Percentiles rank a stretch among this genome's conserved stretches.
These are phyloP conservation scores for Sminthurinus aureus DNA, from an alignment of 2,888 invertebrate species.

Conservation along the genomic window DNA sequence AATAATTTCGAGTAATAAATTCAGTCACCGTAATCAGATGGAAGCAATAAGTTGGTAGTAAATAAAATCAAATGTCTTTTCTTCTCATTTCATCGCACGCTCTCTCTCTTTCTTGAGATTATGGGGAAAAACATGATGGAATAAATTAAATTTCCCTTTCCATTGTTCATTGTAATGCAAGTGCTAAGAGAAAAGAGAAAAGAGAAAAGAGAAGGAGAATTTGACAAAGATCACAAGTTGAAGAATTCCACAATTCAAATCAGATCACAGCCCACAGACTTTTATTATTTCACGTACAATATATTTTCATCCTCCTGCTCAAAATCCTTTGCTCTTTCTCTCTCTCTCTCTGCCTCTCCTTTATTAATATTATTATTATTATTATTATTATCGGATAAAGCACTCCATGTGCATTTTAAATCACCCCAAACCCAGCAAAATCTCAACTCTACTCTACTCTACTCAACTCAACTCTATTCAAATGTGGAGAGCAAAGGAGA, in stretches of 20 bases:
- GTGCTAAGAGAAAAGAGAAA: background rate
- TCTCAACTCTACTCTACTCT: too few relatives aligned
- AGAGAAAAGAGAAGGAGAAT: background rate
- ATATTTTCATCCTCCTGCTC: background rate
- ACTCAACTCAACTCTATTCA: too few relatives aligned
- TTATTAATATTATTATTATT: too few relatives aligned
- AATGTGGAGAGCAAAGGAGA: too few relatives aligned
- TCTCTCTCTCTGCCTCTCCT: too few relatives aligned
- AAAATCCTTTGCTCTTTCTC: too few relatives aligned
- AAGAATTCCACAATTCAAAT: background rate
- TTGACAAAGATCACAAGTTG: conserved; percentile 2
- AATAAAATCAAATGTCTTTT: conserved; percentile 2
- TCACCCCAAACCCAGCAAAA: too few relatives aligned
- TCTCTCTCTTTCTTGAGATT: background rate
- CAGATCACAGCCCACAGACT: background rate
- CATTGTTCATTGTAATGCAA: background rate
- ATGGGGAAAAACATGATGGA: conserved; percentile 21
- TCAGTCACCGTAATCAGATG: conserved; percentile 2
- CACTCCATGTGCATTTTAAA: too few relatives aligned
- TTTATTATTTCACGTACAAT: background rate
- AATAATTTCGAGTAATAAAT: background rate
- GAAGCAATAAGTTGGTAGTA: conserved; percentile 13
- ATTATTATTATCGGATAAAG: too few relatives aligned
- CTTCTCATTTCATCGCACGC: background rate
- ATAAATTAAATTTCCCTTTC: background rate